Evolutionary conservation across 2,113 vertebrate species (phyloP).

Genomic region (Pomatostomus ruficeps): DNA sequence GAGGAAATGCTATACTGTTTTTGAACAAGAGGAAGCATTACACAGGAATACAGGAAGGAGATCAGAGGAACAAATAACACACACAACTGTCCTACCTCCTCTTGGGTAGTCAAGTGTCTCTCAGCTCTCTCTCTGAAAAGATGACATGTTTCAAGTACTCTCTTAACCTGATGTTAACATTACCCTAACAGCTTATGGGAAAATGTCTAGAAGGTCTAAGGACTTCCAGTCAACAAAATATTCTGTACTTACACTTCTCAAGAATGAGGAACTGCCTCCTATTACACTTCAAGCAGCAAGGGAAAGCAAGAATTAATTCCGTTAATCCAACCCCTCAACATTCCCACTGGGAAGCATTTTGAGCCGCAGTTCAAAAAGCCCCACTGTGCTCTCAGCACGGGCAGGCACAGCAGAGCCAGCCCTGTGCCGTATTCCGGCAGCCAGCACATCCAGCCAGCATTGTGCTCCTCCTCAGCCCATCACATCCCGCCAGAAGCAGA

Average conservation of each 20-base stretch:
- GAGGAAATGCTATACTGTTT: neutral
- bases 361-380: neutral
- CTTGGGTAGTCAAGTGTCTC: neutral
- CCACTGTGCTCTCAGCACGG: neutral
- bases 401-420: neutral
- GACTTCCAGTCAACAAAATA: neutral
- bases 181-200: neutral
- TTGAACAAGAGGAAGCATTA: neutral
- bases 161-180: slow-evolving; percentile 21
- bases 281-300: neutral
- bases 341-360: neutral
- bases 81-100: neutral
- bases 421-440: neutral
- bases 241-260: neutral
- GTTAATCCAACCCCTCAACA: neutral
- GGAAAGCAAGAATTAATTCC: neutral
- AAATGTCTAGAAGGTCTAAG: neutral
- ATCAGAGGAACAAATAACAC: neutral
- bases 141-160: neutral
- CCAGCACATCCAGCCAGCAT: neutral
- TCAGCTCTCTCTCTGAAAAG: neutral
- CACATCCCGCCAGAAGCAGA: fast-evolving
- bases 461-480: neutral
- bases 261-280: neutral
- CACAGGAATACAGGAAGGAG: slow-evolving; percentile 7